Base-by-base conservation (phyloP, 2,888 invertebrate genomes). In the Hydropsyche betteni region DNA sequence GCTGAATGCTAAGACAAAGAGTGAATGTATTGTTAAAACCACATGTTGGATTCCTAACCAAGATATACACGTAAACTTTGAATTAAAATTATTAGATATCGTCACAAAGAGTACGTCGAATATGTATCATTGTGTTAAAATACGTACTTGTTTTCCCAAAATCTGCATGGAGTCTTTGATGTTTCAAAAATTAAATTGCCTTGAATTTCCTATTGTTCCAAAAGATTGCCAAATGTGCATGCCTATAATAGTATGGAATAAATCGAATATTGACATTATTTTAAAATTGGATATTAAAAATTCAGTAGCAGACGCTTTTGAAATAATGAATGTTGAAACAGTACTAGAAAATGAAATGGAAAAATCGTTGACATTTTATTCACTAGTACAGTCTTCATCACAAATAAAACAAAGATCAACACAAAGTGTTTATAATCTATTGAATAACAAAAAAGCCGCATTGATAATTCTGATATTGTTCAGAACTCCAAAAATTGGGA, bases 1-100 rank as follows among this genome's bases (percentile, higher is more conserved):
- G 16, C 64, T 79, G 36, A 78, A 78, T 51, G 77, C 75, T 5
- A 74, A 78, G 14, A 76, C 77, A 12, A 76, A 78, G 50, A 76
- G 51, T 24, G 52, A 74, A n/a, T 75, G 75, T 34, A 76, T 53
- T 7, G 36, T 78, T 3, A 69, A 70, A 58, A 71, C 69, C 8
- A 71, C 69, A 2, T 53, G 75, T 7, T 61, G 76, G 55, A 53
- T 74, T 12, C 68, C 74, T 4, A 52, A 75, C 58, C 69, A 68
- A 51, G 33, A 61, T 14, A 70, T 78, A 4, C 61, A 64, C 14
- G 73, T 79, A 8, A 75, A 74, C 53, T n/a, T 79, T 3, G 58
- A 64, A 24, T 24, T 78, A 4, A 55, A 76, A 10, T 58, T 79
- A 12, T 68, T 53, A 34, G 79, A 79, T 58, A 75, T 78, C 5